Base-by-base conservation (phyloP, 2,888 invertebrate genomes). In the Machimus rusticus region DNA sequence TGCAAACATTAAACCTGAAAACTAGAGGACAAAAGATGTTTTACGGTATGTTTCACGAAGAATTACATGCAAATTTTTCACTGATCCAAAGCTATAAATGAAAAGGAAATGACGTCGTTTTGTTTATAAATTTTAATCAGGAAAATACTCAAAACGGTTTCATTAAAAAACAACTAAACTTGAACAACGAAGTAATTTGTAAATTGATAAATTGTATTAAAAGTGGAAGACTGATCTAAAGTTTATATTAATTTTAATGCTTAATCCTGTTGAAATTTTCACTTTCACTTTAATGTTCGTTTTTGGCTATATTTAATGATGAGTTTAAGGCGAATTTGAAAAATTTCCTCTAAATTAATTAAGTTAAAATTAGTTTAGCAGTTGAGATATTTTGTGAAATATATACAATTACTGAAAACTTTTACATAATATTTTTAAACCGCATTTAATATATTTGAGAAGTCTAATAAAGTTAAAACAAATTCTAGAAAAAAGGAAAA, bases 271-370 rank as follows among this genome's bases (percentile, higher is more conserved):
- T 12, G 39, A 12, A 39, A 8, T 55, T 19, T 55, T 19, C n/a
- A 19, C 6, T 8, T 55, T 19, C 5, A 12, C 9, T 0, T 55
- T 19, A 19, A 8, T 55, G 8, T 5, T 55, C 19, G 19, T 55
- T 8, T 8, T 46, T 46, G 14, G n/a, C 28, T 28, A 34, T 8
- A 43, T 87, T 19, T 90, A 89, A 92, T 94, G 94, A 94, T 94
- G 94, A 94, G 89, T 92, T 91, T 93, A 94, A 95, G 95, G 95
- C 95, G 95, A 95, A 95, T 94, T 93, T 94, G 95, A 95, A 92
- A 91, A 91, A 90, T 89, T 89, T 91, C 92, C 91, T 92, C 19
- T 19, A 82, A 5, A 39, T 19, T 34, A 77, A 86, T 74, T 37
- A 37, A 39, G 34, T 85, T 85, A 74, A 74, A 74, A 87, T 87